phyloP scores from a whole-genome alignment of 64 coral and sea anemone genomes.

The Stylophora pistillata region DNA sequence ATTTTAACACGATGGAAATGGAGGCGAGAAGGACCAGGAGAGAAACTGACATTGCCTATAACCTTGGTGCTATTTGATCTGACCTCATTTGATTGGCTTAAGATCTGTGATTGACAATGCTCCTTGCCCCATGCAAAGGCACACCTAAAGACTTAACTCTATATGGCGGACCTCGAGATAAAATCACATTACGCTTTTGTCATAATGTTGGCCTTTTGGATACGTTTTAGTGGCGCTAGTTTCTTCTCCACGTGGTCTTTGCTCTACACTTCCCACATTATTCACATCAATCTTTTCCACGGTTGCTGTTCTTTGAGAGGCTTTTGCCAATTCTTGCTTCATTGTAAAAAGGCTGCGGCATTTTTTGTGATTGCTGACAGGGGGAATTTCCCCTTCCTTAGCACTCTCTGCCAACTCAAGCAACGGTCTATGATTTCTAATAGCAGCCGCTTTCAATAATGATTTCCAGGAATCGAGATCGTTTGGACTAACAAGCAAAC shows the following conservation, averaged over 20 bases:
- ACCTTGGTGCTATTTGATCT: no score
- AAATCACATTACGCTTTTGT: no score
- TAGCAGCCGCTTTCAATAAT: slow-evolving; percentile 25
- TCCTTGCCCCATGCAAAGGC: no score
- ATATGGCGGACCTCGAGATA: no score
- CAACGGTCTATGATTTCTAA: slow-evolving; percentile 11
- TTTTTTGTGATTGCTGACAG: slow-evolving; percentile 16
- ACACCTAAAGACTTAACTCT: no score
- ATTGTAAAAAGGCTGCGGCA: slow-evolving; percentile 55
- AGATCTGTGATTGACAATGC: no score
- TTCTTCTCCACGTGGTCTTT: not conserved
- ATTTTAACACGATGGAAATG: no score
- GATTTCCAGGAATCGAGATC: slow-evolving; percentile 35
- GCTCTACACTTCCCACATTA: not conserved
- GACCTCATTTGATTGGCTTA: no score
- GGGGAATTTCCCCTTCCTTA: slow-evolving; percentile 14
- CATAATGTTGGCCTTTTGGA: no score
- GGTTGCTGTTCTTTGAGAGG: not conserved
- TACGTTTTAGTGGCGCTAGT: not conserved
- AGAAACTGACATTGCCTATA: no score
- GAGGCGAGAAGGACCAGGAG: no score
- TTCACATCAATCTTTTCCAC: not conserved
- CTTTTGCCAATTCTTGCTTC: slow-evolving; percentile 32
- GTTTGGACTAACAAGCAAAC: slow-evolving; percentile 3
- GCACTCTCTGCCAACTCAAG: slow-evolving; percentile 17